Conservation (phyloP, 1,140 invertebrate genomes). For the Dryas iulia region DNA sequence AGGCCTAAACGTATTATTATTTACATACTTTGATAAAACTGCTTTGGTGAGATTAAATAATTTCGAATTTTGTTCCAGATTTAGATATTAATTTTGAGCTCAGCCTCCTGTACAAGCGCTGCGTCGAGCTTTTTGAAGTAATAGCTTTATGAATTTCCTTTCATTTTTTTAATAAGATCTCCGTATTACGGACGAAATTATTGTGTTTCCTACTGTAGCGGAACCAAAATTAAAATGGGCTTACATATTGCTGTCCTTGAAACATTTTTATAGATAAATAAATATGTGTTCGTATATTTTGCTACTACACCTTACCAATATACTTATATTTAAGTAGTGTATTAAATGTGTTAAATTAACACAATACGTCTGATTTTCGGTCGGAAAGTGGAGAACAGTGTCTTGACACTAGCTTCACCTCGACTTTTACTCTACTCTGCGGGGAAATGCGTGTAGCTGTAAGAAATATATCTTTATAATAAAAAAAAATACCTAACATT, state of each 20-base stretch:
- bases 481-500: too few relatives aligned
- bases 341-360: too few relatives aligned
- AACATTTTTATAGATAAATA: background rate
- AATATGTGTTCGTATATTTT: background rate
- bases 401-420: too few relatives aligned
- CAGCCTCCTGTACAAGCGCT: constrained; percentile 41
- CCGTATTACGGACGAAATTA: constrained; percentile 55
- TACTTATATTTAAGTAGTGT: background rate
- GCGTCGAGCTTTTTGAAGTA: constrained; percentile 53
- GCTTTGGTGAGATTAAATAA: constrained; percentile 13
- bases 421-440: too few relatives aligned
- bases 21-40: constrained; percentile 14
- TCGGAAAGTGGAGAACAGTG: too few relatives aligned
- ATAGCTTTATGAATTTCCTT: constrained; percentile 62
- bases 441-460: too few relatives aligned
- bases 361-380: too few relatives aligned
- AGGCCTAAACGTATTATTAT: background rate
- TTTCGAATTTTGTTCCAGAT: constrained; percentile 15
- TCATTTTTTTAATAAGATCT: constrained; percentile 44
- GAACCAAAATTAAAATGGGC: constrained; percentile 32
- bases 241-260: too few relatives aligned
- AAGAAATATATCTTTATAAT: too few relatives aligned
- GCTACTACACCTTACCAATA: too few relatives aligned
- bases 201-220: constrained; percentile 45
- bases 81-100: constrained; percentile 49